Evolutionary conservation across 2,888 invertebrate species (phyloP), one percentile per base, ranked within the genome.

Genomic region (Andrena dorsata): DNA sequence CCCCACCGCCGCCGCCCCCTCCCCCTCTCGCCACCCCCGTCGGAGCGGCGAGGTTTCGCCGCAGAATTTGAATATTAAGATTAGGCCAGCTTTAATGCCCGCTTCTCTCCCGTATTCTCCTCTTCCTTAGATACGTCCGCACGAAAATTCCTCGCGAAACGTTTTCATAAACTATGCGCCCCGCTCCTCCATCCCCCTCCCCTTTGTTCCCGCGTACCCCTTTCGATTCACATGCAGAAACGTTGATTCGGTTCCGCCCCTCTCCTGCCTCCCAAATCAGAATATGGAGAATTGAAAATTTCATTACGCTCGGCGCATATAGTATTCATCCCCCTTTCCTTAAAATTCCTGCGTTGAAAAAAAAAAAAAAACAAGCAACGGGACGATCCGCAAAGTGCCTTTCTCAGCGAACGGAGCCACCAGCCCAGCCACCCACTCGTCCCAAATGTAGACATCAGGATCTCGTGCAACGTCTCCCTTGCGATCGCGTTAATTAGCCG

Each of bases 61-160:
- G 87, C 82, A 86, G 87, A 93, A 93, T 93, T 93, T 93, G 90
- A 93, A 93, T 93, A 93, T 92, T 92, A 93, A 93, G 92, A 93
- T 93, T 92, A 93, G 92, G 88, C 80, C 76, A 83, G 80, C 80
- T 86, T 87, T 88, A 88, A 88, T 81, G 74, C 84, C 56, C 64
- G 63, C 65, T 65, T 80, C 76, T 63, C 76, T 63, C 30, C 66
- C 47, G 76, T 72, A 77, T 77, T 80, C 82, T 64, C 16, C 51
- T 30, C 66, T 26, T 56, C 23, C 51, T 56, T 51, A 76, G 81
- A 76, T 72, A 76, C 76, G 70, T 73, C 74, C 60, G 49, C 76
- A 71, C 66, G 78, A 51, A 75, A 78, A 83, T 86, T 84, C 78
- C 30, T 20, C 35, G 58, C 64, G 77, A 73, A 58, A 86, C 73